phyloP scores from a whole-genome alignment of 2,113 vertebrate genomes.

The Protomyctophum bolini region DNA sequence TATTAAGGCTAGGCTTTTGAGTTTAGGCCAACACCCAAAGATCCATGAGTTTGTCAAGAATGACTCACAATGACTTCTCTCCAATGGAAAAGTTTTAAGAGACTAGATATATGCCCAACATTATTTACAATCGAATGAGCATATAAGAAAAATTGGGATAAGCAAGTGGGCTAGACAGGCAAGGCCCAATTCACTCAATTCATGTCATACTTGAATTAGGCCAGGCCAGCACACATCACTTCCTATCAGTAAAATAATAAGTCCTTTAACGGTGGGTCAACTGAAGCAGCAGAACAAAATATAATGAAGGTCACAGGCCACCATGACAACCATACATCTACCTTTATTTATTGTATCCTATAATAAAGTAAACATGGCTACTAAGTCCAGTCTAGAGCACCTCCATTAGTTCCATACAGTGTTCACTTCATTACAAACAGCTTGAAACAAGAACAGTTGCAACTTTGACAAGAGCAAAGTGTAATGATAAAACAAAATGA shows the following conservation, averaged over 20 bases:
- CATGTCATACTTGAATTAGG: neutral
- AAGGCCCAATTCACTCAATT: neutral
- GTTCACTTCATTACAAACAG: neutral
- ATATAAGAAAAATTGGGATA: too few relatives aligned
- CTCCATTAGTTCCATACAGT: neutral
- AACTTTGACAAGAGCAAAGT: neutral
- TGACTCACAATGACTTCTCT: too few relatives aligned
- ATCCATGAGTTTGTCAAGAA: too few relatives aligned
- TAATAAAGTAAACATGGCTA: neutral
- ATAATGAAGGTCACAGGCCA: neutral
- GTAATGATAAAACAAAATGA: neutral
- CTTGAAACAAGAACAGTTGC: neutral
- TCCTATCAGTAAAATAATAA: neutral
- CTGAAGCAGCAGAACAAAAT: slow-evolving; percentile 1
- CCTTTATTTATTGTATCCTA: too few relatives aligned
- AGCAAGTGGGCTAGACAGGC: neutral
- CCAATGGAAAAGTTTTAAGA: too few relatives aligned
- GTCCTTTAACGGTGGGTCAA: neutral
- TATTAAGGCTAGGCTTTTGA: too few relatives aligned
- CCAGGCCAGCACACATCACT: neutral
- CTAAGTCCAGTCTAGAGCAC: neutral
- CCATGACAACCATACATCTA: neutral
- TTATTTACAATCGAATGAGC: too few relatives aligned
- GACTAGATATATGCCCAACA: too few relatives aligned
- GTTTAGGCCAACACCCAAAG: too few relatives aligned